Base-by-base conservation (phyloP, 2,113 vertebrate species). In the Elachura formosa region DNA sequence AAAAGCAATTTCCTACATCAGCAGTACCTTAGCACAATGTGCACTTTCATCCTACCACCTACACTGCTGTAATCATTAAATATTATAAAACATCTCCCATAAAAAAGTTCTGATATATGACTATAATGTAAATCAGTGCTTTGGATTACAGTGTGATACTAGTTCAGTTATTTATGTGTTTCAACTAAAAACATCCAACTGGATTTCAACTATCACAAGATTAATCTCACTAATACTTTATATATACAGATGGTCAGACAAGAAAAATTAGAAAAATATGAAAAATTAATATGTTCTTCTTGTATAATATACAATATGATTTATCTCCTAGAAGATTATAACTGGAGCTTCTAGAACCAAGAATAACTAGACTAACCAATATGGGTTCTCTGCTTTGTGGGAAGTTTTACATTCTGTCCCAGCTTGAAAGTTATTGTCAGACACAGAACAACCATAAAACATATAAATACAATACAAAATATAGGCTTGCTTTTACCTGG, bases 241-340 rank as follows among this genome's bases (percentile, higher is more conserved):
- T 97, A 98, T 97, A 97, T 98, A 98, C 98, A 99, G 98, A 98
- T 99, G 98, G 98, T 98, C 98, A 97, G 98, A 98, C 98, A 98
- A 98, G 97, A 98, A 98, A 98, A 98, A 98, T 98, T 98, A 98
- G 98, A 98, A 98, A 98, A 98, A 98, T 98, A 98, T 98, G 98
- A 98, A 98, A 98, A 98, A 98, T 98, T 98, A 98, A 99, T 98
- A 98, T 98, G 98, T 98, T 98, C 97, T 97, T 98, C 98, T 98
- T 97, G 98, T 96, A 94, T 98, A 98, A 98, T 98, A 98, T 98
- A 97, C 98, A 98, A 98, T 98, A 97, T 97, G 97, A 98, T 98
- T 98, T 98, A 98, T 98, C 98, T 98, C 97, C 97, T 93, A 96
- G 64, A 96, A 98, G 98, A 98, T 99, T 98, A 99, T 97, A 97